Evolutionary conservation across 2,888 invertebrate species (phyloP).

Genomic region (Rhingia rostrata): DNA sequence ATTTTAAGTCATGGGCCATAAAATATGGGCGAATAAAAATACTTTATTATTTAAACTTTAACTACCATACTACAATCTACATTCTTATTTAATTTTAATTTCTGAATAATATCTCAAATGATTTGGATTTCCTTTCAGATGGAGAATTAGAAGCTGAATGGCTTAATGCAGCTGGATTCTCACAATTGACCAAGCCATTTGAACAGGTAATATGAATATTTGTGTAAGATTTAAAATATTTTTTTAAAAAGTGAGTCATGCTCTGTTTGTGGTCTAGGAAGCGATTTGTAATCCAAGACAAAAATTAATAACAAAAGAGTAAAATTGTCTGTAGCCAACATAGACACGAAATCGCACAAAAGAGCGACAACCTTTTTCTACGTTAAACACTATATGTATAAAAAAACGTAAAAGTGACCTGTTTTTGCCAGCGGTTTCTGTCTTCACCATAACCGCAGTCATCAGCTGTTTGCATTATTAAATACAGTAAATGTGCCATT

Average conservation of each 20-base stretch:
- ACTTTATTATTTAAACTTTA: no score
- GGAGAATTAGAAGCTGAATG: conserved; percentile 85
- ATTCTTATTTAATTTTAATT: background rate
- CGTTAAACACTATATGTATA: conserved; percentile 24
- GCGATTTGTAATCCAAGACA: background rate
- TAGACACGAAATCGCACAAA: conserved; percentile 3
- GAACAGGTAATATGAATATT: conserved; percentile 79
- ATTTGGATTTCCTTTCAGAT: conserved; percentile 79
- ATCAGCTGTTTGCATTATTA: conserved; percentile 47
- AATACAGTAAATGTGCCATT: conserved; percentile 45
- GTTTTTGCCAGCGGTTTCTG: conserved; percentile 32
- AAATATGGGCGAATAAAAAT: no score
- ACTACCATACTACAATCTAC: no score
- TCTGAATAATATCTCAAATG: background rate
- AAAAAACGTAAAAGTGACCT: conserved; percentile 51
- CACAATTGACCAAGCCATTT: conserved; percentile 84
- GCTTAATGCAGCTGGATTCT: conserved; percentile 84
- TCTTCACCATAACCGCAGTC: conserved; percentile 25
- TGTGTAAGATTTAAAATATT: background rate
- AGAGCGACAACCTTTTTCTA: conserved; percentile 45
- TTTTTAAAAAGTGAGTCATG: background rate
- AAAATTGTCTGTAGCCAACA: background rate
- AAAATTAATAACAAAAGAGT: background rate
- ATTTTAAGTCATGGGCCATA: no score
- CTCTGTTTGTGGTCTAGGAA: background rate